phyloP scores from a whole-genome alignment of 2,888 invertebrate species.

The Epinotia nisella region DNA sequence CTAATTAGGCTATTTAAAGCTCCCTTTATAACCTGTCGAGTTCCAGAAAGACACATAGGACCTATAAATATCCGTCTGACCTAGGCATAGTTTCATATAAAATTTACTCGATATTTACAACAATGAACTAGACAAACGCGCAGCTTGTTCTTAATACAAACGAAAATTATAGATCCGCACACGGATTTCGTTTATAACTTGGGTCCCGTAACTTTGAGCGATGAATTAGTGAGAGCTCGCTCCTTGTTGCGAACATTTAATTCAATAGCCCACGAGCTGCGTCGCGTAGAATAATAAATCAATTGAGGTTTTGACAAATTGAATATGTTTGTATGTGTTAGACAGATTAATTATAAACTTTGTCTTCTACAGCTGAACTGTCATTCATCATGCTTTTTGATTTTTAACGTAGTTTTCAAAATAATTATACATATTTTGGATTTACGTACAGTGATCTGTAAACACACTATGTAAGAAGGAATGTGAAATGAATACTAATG shows the following conservation, averaged over 20 bases:
- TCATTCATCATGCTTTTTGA: conserved; percentile 33
- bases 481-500: background rate
- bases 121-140: conserved; percentile 3
- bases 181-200: conserved; percentile 41
- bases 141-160: conserved; percentile 27
- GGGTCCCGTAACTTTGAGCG: conserved; percentile 35
- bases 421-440: background rate
- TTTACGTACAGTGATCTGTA: too few species aligned
- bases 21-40: too few species aligned
- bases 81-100: too few species aligned
- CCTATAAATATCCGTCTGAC: too few species aligned
- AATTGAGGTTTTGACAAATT: conserved; percentile 43
- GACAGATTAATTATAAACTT: conserved; percentile 42
- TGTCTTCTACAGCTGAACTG: conserved; percentile 24
- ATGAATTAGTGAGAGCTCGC: conserved; percentile 34
- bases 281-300: conserved; percentile 42
- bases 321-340: conserved; percentile 42
- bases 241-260: conserved; percentile 41
- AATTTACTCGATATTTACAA: background rate
- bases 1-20: too few species aligned
- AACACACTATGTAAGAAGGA: conserved; percentile 5
- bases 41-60: too few species aligned
- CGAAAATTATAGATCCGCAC: conserved; percentile 31
- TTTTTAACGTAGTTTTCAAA: conserved; percentile 6
- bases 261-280: conserved; percentile 38